Conservation (phyloP, 2,113 vertebrate genomes). For the Pseudorectes ferrugineus region DNA sequence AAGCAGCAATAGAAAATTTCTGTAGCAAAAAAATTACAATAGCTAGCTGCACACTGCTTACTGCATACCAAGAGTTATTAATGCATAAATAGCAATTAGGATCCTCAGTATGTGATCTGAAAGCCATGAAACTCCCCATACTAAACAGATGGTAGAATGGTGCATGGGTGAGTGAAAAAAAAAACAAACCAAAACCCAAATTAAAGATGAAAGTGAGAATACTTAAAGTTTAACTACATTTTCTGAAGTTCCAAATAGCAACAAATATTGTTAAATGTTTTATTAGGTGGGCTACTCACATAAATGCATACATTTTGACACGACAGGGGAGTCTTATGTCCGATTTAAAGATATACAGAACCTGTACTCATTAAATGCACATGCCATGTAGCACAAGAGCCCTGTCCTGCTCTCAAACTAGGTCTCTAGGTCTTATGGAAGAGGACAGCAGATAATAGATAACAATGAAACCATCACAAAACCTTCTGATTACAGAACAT, state of each 20-base stretch:
- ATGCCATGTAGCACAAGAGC: background rate
- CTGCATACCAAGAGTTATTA: background rate
- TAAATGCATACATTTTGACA: background rate
- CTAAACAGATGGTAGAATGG: background rate
- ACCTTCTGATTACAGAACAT: background rate
- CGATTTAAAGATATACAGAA: background rate
- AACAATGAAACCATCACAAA: background rate
- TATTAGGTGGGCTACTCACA: background rate
- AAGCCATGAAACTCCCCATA: background rate
- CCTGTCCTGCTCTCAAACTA: background rate
- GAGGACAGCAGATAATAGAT: background rate
- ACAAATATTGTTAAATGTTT: background rate
- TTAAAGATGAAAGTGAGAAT: fast-evolving
- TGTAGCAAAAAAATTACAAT: background rate
- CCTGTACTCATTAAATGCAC: background rate
- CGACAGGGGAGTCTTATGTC: background rate
- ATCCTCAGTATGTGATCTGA: background rate
- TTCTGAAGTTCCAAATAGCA: background rate
- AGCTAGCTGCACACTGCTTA: background rate
- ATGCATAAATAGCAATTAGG: background rate
- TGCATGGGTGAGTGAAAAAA: fast-evolving
- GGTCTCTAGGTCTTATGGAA: background rate
- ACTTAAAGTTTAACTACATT: background rate
- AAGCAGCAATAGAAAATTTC: background rate
- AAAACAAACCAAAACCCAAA: background rate